Evolutionary conservation across 2,797 vertebrate species (phyloP), one percentile per base, ranked within the genome.

Genomic region (Paedocypris micromegethes): DNA sequence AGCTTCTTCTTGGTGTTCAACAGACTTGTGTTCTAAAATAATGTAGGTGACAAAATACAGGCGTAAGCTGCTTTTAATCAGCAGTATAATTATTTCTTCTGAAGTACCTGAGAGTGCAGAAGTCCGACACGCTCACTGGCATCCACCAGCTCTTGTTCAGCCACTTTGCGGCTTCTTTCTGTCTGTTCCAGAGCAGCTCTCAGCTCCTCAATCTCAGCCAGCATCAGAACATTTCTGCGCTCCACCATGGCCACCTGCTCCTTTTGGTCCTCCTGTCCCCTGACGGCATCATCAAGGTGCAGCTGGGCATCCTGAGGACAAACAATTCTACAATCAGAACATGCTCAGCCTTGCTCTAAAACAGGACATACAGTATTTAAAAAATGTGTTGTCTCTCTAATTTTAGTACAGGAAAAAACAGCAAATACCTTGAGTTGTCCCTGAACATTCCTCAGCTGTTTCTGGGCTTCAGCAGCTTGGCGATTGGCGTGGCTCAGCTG

Each of bases 181-280:
- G 90, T 92, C 85, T 94, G 92, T 75, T 94, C 92, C 81, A 94
- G 80, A 6, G 87, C 83, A 70, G 83, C 87, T 73, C 85, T 87
- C 1, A 92, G 88, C 79, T 96, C 92, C 72, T 95, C 93, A 61
- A 90, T 44, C 80, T 94, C 93, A 48, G 92, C 87, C 77, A 90
- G 77, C 86, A 94, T 85, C 75, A 96, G 86, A 80, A 82, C 86
- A 62, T 89, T 92, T 63, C 92, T 90, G 79, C 87, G 89, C 41
- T 93, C 92, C 75, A 92, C 82, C 2, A 93, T 89, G 5, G 90
- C 90, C 82, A 91, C 84, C 76, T 94, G 93, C 80, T 94, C 92
- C 79, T 94, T 95, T 66, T 94, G 77, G 77, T 93, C 92, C 0
- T 94, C 91, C 64, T 92, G 89, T 9, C 86, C 70, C 37, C 92